Base-by-base conservation (phyloP, 1,140 invertebrate genomes). In the Saccostrea glomerata region DNA sequence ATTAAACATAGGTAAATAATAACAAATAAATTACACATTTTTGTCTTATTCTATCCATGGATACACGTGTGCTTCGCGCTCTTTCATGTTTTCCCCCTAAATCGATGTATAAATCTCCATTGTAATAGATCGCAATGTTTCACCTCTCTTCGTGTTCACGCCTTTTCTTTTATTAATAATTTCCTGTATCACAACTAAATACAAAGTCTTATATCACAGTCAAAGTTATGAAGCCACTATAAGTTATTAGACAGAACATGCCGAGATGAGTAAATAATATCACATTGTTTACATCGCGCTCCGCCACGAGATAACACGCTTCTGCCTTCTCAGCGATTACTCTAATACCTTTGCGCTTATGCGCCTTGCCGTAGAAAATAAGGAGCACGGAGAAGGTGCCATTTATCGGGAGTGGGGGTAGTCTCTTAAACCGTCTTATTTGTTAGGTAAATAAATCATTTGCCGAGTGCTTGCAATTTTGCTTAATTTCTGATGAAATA, bases 1-100 rank as follows among this genome's bases (percentile, higher is more conserved):
- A 73, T 73, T 73, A 73, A 73, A 73, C 70, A 73, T 73, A 73
- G 70, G 70, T 73, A 73, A 73, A 73, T 25, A 73, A 73, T n/a
- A n/a, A n/a, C 70, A 73, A 73, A 73, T 73, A 73, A 30, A 73
- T 73, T 73, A 25, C 70, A 73, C 70, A 73, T 73, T 73, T 73
- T 73, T 73, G 70, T 73, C 70, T 36, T 73, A 73, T 25, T 73
- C 25, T 25, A 73, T 73, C 70, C 70, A 73, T 73, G 70, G 70
- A 73, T 73, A 73, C 70, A 73, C 23, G 70, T 30, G 70, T 73
- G 70, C 25, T 23, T 20, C 25, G 70, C 30, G 23, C 70, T 73
- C 70, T 73, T 36, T 73, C 70, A 73, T 73, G 70, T 12, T 73
- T 73, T 30, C 25, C 70, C 70, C 70, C 70, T 73, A 73, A 36